Evolutionary conservation across 2,888 invertebrate genomes (phyloP), one percentile per base, ranked within the genome.

Genomic region (Stramonita haemastoma): DNA sequence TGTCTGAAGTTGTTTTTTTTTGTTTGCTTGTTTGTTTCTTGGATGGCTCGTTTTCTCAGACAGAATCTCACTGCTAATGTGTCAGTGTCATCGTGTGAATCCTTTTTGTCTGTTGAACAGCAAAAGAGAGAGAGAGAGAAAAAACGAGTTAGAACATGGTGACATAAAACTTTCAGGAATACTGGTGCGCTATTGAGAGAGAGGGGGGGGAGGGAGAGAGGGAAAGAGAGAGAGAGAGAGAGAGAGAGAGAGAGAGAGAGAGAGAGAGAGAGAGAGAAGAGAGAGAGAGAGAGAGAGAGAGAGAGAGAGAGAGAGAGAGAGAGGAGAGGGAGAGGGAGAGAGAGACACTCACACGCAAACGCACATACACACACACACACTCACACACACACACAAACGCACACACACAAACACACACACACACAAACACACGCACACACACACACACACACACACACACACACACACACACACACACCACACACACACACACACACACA

Each of bases 251-350:
- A 89, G 88, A 46, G n/a, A 17, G 29, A 29, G n/a, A n/a, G 73
- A 29, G 29, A 13, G 73, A 77, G 29, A 87, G 66, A 84, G n/a
- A 89, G 83, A 88, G 22, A 85, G 66, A 90, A 87, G 83, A 90
- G 90, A 83, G 56, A 66, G 29, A 77, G 15, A 77, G 29, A 29
- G 1, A 77, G 29, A 29, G 4, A n/a, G 29, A 77, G 4, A 29
- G 29, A 77, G 73, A n/a, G n/a, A 26, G n/a, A 73, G 73, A 73
- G n/a, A 73, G 73, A 73, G n/a, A 73, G n/a, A 73, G n/a, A 73
- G n/a, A 73, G 22, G 22, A 26, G 22, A 15, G 73, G 22, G 73
- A 73, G 17, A 15, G n/a, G n/a, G n/a, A 15, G n/a, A 15, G n/a
- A 73, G 22, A 73, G 6, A 73, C 17, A 17, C 17, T 15, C 60